These are phyloP conservation scores for Halictus rubicundus DNA, from an alignment of 1,140 invertebrate species.

Conservation along the genomic window DNA sequence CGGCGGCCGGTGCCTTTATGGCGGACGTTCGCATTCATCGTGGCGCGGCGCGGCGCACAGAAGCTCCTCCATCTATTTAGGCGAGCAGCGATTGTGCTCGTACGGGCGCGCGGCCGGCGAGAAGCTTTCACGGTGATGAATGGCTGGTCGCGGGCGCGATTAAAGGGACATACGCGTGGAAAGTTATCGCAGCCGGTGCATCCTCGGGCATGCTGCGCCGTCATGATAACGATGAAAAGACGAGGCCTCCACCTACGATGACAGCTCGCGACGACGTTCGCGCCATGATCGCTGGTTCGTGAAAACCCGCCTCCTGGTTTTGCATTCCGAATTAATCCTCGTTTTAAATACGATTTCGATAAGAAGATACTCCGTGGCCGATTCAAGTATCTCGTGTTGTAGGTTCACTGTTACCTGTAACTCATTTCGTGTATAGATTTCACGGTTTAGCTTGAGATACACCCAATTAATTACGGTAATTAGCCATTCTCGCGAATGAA, in stretches of 20 bases:
- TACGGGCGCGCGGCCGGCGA: background rate
- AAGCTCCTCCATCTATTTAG: background rate
- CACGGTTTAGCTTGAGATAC: no score
- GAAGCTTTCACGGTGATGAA: conserved; percentile 54
- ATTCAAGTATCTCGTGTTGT: no score
- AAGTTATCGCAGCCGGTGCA: conserved; percentile 53
- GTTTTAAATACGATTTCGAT: no score
- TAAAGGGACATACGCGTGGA: conserved; percentile 57
- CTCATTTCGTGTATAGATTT: no score
- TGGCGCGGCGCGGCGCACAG: background rate
- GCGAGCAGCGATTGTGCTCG: background rate
- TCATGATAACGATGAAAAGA: conserved; percentile 45
- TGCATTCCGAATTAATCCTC: no score
- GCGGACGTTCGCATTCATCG: background rate
- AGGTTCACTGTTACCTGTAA: no score
- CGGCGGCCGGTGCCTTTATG: conserved; percentile 2
- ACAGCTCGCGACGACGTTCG: background rate
- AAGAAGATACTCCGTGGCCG: no score
- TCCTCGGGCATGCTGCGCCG: conserved; percentile 38
- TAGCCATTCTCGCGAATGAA: no score
- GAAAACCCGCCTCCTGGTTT: no score
- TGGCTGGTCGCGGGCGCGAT: conserved; percentile 41
- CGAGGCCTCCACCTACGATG: background rate
- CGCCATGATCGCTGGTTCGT: no score
- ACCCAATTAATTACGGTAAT: no score